Conservation (phyloP, 2,888 invertebrate species). For the Busseola fusca region DNA sequence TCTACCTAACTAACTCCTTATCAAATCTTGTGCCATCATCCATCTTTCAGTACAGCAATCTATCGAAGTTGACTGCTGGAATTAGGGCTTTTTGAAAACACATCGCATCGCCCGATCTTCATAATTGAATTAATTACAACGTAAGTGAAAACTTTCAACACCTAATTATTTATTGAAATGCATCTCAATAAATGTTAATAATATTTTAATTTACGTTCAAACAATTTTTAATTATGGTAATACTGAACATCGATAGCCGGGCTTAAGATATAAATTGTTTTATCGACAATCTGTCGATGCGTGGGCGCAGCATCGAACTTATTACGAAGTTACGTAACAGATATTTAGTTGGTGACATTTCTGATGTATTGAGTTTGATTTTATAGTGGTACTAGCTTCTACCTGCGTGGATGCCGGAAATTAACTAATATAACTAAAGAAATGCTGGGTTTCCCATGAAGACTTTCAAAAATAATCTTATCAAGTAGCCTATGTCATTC, state of each 20-base stretch:
- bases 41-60: neutral
- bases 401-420: too few relatives aligned
- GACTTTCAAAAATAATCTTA: too few relatives aligned
- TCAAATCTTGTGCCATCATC: neutral
- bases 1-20: neutral
- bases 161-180: slow-evolving; percentile 54
- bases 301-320: slow-evolving; percentile 59
- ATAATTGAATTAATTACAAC: slow-evolving; percentile 36
- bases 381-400: slow-evolving; percentile 11
- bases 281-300: slow-evolving; percentile 60
- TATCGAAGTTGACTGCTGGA: neutral
- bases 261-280: slow-evolving; percentile 66
- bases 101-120: neutral
- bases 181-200: slow-evolving; percentile 53
- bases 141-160: slow-evolving; percentile 52
- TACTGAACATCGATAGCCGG: slow-evolving; percentile 55
- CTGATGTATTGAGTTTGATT: slow-evolving; percentile 51
- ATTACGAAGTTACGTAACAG: slow-evolving; percentile 55
- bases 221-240: slow-evolving; percentile 64
- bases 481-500: too few relatives aligned
- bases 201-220: slow-evolving; percentile 63
- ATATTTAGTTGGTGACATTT: slow-evolving; percentile 56
- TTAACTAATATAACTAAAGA: too few relatives aligned
- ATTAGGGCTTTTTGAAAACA: neutral
- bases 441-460: too few relatives aligned